Base-by-base conservation (phyloP, 2,888 invertebrate genomes). In the Agrotis ipsilon region DNA sequence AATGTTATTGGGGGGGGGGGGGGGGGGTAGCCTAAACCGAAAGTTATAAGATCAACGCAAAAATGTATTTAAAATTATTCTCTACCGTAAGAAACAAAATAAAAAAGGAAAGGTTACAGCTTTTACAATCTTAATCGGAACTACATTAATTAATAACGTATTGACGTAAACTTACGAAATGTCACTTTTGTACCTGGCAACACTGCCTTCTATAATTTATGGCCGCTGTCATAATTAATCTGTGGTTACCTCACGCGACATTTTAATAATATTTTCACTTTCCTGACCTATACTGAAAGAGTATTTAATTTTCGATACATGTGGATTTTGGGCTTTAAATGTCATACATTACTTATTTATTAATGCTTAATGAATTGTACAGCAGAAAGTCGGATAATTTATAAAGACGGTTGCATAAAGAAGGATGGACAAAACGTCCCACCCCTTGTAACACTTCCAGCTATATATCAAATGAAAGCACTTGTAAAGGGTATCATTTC, bases 261-360 rank as follows among this genome's bases (percentile, higher is more conserved):
- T 79, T 82, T 75, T 62, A 69, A 69, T 72, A 70, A 75, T 39
- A 39, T 79, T 79, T 81, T 81, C 83, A 75, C 83, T 79, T 64
- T 64, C 52, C 49, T 68, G 75, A 75, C 75, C 67, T 81, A 55
- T 49, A 49, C 54, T 45, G 48, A 68, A 58, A n/a, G 45, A 19
- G 61, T 3, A 49, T 61, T 64, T 60, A 64, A 72, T 61, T 65
- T 55, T 57, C 11, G 63, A 58, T 64, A 70, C 16, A 55, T 62
- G 52, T 58, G 21, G 24, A 60, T 73, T 70, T 78, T 52, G n/a
- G 27, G 27, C 0, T 55, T 67, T 43, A 48, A 80, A 70, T 43
- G 19, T 16, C 21, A 32, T 57, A n/a, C n/a, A 24, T 70, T 21
- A 27, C 16, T 64, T 61, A 68, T 68, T 72, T 68, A 72, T 72